phyloP scores from a whole-genome alignment of 2,888 invertebrate species.

The Scaptomyza flava region DNA sequence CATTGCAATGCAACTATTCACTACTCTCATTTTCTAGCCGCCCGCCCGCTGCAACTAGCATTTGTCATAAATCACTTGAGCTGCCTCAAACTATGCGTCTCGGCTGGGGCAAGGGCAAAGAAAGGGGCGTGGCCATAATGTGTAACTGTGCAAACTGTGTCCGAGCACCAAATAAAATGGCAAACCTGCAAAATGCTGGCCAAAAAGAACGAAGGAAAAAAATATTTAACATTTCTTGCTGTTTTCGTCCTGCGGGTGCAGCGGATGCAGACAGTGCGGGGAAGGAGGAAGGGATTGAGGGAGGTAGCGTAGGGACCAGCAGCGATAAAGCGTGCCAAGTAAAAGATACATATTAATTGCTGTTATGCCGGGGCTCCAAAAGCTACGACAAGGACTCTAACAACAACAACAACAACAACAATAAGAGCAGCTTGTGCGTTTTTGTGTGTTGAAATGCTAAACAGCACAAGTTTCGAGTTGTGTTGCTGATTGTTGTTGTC shows the following conservation, averaged over 20 bases:
- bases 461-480: constrained; percentile 59
- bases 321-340: constrained; percentile 72
- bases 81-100: constrained; percentile 49
- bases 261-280: not conserved
- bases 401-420: constrained; percentile 15
- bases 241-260: constrained; percentile 13
- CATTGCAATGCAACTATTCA: constrained; percentile 37
- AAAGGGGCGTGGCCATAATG: constrained; percentile 45
- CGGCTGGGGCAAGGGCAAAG: constrained; percentile 1
- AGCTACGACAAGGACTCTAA: constrained; percentile 23
- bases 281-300: not conserved
- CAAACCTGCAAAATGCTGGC: constrained; percentile 64
- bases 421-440: constrained; percentile 26
- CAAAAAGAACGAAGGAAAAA: constrained; percentile 20
- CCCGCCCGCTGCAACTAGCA: not conserved
- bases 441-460: constrained; percentile 73
- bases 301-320: not conserved
- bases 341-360: constrained; percentile 78
- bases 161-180: constrained; percentile 65
- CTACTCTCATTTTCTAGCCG: not conserved
- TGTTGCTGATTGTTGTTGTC: constrained; percentile 3
- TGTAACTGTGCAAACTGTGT: constrained; percentile 66
- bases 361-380: constrained; percentile 48
- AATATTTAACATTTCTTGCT: constrained; percentile 30
- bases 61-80: constrained; percentile 71